These are phyloP conservation scores for Diachasma alloeum DNA, from an alignment of 1,140 invertebrate genomes.

Conservation along the genomic window DNA sequence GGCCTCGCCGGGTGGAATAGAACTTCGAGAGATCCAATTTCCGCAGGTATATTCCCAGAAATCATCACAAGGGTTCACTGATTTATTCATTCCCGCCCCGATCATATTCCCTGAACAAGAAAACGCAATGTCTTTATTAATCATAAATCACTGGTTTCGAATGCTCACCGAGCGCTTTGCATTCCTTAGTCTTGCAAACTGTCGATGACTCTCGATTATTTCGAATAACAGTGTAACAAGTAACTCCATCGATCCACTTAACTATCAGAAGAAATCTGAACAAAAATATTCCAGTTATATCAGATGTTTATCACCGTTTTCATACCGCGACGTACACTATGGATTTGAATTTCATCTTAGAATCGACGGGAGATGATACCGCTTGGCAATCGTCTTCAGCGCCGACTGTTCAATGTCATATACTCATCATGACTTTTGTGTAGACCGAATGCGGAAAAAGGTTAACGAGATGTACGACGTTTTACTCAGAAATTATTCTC, in stretches of 20 bases:
- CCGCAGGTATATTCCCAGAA: slow-evolving; percentile 92
- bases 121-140: neutral
- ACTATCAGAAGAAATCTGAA: neutral
- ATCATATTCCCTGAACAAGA: neutral
- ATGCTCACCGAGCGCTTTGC: slow-evolving; percentile 19
- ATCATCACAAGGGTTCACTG: slow-evolving; percentile 85
- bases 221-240: neutral
- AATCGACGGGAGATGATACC: neutral
- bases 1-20: slow-evolving; percentile 69
- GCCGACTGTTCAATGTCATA: neutral
- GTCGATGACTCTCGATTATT: neutral
- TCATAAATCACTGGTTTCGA: neutral
- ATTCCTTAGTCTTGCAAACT: slow-evolving; percentile 22
- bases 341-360: neutral
- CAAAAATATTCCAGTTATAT: neutral
- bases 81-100: slow-evolving; percentile 70
- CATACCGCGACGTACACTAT: neutral
- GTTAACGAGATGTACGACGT: neutral
- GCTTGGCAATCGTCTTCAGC: neutral
- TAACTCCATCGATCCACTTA: neutral
- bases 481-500: neutral
- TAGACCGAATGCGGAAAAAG: neutral
- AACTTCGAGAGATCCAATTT: slow-evolving; percentile 84
- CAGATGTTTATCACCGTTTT: too few species aligned
- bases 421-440: neutral